Evolutionary conservation across 2,113 vertebrate genomes (phyloP).

Genomic region (Hucho hucho): DNA sequence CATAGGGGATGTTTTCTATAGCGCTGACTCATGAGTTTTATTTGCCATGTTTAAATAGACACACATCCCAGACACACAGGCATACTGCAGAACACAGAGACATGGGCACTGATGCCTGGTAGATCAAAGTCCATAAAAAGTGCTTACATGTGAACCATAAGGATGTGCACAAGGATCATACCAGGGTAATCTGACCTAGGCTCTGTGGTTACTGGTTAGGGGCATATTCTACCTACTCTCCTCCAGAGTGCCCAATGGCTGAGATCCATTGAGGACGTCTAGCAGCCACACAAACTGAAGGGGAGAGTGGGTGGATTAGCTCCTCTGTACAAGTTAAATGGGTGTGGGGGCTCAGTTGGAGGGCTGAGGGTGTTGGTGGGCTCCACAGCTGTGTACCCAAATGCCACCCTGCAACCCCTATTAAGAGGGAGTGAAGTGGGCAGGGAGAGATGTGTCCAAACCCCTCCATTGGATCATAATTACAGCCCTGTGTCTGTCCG

Average conservation of each 20-base stretch:
- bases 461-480: not conserved
- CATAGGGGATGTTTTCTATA: not conserved
- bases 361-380: not conserved
- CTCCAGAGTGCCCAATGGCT: no score
- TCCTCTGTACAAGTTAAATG: not conserved
- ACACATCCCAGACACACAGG: no score
- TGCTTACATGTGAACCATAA: no score
- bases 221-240: no score
- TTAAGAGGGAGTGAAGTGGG: not conserved
- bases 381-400: not conserved
- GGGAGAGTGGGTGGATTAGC: not conserved
- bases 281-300: not conserved
- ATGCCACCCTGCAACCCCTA: not conserved
- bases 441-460: not conserved
- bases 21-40: not conserved
- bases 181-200: no score
- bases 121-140: no score
- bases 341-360: not conserved
- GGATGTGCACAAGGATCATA: no score
- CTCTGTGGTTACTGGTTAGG: no score
- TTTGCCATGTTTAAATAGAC: no score
- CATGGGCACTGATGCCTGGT: no score
- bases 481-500: not conserved
- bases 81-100: no score
- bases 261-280: no score